Evolutionary conservation across 2,888 invertebrate genomes (phyloP), one percentile per base, ranked within the genome.

Genomic region (Ophion obscuratus): DNA sequence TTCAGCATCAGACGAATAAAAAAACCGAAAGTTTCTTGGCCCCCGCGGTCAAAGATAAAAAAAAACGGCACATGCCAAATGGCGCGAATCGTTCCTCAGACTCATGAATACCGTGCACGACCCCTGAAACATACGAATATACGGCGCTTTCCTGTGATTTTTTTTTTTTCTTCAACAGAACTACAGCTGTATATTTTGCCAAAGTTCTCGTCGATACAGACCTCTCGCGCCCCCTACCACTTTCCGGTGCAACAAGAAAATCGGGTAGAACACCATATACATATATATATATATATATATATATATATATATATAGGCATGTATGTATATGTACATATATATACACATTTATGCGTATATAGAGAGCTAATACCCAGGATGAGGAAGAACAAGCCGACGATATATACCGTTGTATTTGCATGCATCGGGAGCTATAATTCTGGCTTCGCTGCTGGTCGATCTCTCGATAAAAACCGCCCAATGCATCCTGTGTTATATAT

Each of bases 371-470:
- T 59, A 59, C 40, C 57, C 24, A 53, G 59, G 47, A 66, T 36
- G 47, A 77, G 83, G 83, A 86, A 86, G 86, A 86, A 77, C 83
- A 76, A 77, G 73, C 73, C 83, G 80, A 68, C 77, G 77, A 80
- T 86, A 86, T 83, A 83, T 81, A 86, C 77, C 86, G 86, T 53
- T 83, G 71, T 86, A 83, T 86, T 86, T 86, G 86, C 83, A 86
- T 86, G 81, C 86, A 83, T 86, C 81, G 86, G 77, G 74, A 83
- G 86, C 83, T 78, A 84, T 86, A 86, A 86, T 83, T 86, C 86
- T 84, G 86, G 80, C 78, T 70, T 78, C 68, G 74, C 83, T 75
- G 83, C 86, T 81, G 70, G 47, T 62, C 82, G 86, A 86, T 86
- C 83, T 84, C 75, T 83, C 86, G 83, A 86, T 86, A 86, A 86